Evolutionary conservation across 2,888 invertebrate species (phyloP).

Genomic region (Meganola albula): DNA sequence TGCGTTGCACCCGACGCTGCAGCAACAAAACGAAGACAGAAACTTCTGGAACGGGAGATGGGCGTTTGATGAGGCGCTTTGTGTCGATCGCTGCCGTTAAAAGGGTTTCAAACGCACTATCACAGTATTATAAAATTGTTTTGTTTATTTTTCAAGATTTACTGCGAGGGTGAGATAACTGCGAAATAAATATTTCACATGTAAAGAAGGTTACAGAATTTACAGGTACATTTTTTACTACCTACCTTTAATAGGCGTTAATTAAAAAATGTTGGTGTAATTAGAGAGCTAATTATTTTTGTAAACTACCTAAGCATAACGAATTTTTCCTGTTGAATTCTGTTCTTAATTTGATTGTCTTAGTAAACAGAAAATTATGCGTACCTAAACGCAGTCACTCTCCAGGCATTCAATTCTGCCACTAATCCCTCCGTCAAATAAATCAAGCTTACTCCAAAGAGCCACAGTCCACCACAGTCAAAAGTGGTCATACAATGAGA

Average conservation of each 20-base stretch:
- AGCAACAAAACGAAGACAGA: conserved; percentile 59
- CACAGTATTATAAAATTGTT: conserved; percentile 31
- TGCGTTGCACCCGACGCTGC: conserved; percentile 48
- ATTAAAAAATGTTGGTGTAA: no score
- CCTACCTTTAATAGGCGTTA: no score
- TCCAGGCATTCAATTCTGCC: no score
- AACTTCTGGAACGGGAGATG: conserved; percentile 56
- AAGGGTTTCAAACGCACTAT: conserved; percentile 65
- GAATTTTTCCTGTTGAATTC: no score
- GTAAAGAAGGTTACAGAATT: no score
- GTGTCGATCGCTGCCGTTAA: conserved; percentile 65
- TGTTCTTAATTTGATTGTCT: no score
- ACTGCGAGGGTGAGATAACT: conserved; percentile 8
- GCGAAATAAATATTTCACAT: conserved; percentile 13
- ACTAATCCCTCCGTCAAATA: conserved; percentile 27
- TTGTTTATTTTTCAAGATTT: conserved; percentile 28
- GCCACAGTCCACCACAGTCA: conserved; percentile 35
- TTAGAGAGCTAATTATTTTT: no score
- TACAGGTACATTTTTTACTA: no score
- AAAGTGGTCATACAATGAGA: conserved; percentile 36
- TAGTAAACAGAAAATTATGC: no score
- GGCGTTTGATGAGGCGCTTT: conserved; percentile 77
- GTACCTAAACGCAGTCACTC: no score
- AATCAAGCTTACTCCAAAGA: conserved; percentile 32
- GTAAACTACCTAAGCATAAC: no score